Conservation (phyloP, 2,888 invertebrate genomes). For the Elgonia sp. region DNA sequence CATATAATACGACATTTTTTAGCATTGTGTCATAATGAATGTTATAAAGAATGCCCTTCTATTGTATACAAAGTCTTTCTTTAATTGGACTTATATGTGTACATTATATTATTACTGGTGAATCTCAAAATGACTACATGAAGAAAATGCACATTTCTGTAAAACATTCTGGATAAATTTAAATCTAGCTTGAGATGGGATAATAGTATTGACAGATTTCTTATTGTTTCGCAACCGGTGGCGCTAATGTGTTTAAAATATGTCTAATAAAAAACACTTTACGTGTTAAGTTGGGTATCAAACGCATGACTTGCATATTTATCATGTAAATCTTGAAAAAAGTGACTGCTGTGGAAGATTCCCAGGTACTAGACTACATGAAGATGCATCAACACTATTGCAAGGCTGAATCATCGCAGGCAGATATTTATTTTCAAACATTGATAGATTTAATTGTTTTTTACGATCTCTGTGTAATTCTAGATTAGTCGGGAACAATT, state of each 20-base stretch:
- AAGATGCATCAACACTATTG: constrained; percentile 12
- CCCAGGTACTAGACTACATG: constrained; percentile 14
- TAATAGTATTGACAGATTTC: background rate
- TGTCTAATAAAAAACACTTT: background rate
- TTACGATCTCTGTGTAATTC: background rate
- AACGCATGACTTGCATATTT: constrained; percentile 18
- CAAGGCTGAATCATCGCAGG: constrained; percentile 20
- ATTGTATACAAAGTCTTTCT: too few species aligned
- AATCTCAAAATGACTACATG: too few species aligned
- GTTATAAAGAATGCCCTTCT: background rate
- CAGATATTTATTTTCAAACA: background rate
- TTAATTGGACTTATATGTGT: too few species aligned
- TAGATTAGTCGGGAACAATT: too few species aligned
- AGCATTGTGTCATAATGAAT: background rate
- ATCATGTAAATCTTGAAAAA: constrained; percentile 27
- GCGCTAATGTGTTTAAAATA: constrained; percentile 1
- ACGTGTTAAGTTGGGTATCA: constrained; percentile 7
- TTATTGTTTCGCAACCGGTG: background rate
- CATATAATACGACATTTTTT: constrained; percentile 2
- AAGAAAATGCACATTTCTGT: too few species aligned
- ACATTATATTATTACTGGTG: too few species aligned
- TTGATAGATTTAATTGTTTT: background rate
- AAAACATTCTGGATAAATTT: too few species aligned
- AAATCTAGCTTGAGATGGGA: too few species aligned
- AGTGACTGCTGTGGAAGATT: constrained; percentile 26